Base-by-base conservation (phyloP, 2,113 vertebrate species). In the Dolichallabes microphthalmus region DNA sequence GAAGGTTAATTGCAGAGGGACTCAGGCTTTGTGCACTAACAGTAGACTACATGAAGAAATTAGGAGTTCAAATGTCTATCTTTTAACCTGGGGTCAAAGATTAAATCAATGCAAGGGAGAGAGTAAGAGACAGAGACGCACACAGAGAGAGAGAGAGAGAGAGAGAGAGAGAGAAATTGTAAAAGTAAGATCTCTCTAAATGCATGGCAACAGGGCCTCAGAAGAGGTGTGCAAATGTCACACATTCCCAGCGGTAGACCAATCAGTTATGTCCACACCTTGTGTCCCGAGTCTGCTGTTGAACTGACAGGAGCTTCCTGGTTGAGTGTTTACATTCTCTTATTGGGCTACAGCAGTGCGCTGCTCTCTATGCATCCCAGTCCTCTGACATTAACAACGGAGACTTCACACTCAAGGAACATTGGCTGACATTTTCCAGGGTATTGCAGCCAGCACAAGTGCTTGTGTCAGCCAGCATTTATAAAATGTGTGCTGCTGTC, bases 1-100 rank as follows among this genome's bases (percentile, higher is more conserved):
- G 60, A 73, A 83, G 66, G 87, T 88, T 86, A 87, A 87, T 86
- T 85, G 87, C 32, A 75, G 19, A 63, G 85, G 73, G 86, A 85
- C 20, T 25, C n/a, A 39, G 74, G 73, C 80, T 63, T 69, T 82
- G 73, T 85, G 69, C 85, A 78, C 75, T 80, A 84, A 85, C 68
- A 60, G 27, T 60, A 74, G 71, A 80, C 73, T 80, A 77, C 79
- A 85, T 61, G 25, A 68, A 71, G 79, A 55, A 87, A 86, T 88
- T 85, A 82, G 27, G 63, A 61, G 58, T 60, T 83, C 11, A 50
- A 86, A 71, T 58, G 88, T 32, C 68, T 89, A 60, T 80, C 85
- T 74, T 76, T 84, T 85, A 84, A 86, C 87, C 84, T n/a, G 30
- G 71, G 86, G 85, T 87, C 86, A 86, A 52, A 75, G 39, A 81